These are phyloP conservation scores for Actinia tenebrosa DNA, from an alignment of 64 coral and sea anemone genomes.

Conservation along the genomic window DNA sequence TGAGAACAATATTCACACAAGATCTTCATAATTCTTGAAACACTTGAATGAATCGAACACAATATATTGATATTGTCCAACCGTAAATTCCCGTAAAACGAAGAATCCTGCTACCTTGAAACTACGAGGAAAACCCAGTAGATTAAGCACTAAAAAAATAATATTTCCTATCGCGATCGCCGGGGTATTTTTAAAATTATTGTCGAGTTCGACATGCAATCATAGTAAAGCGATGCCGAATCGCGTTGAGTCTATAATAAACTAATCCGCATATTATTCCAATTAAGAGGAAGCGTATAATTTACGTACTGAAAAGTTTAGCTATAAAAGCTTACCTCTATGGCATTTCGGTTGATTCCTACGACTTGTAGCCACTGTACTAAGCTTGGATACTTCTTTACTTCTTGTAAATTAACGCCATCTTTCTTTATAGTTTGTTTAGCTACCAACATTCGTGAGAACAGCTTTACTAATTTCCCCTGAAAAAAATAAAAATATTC, in stretches of 20 bases:
- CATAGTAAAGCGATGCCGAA: neutral
- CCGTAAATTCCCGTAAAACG: constrained; percentile 9
- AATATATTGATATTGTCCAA: neutral
- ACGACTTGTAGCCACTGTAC: constrained; percentile 88
- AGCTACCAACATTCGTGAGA: constrained; percentile 74
- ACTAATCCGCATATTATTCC: neutral
- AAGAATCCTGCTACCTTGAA: neutral
- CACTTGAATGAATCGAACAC: neutral
- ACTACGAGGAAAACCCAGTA: neutral
- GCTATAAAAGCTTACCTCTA: constrained; percentile 43
- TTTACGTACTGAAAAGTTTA: neutral
- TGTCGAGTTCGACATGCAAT: neutral
- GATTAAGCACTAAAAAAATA: neutral
- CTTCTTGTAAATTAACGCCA: constrained; percentile 41
- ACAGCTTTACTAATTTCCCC: constrained; percentile 96
- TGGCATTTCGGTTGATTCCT: constrained; percentile 56
- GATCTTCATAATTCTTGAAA: neutral
- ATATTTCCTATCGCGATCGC: neutral
- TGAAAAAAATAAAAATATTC: constrained; percentile 35
- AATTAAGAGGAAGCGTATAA: neutral
- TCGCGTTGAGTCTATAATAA: neutral
- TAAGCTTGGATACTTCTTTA: constrained; percentile 67
- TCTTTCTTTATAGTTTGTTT: constrained; percentile 61
- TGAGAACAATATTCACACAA: neutral
- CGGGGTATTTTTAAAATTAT: neutral